Conservation (phyloP, 2,113 vertebrate species). For the Festucalex cinctus region DNA sequence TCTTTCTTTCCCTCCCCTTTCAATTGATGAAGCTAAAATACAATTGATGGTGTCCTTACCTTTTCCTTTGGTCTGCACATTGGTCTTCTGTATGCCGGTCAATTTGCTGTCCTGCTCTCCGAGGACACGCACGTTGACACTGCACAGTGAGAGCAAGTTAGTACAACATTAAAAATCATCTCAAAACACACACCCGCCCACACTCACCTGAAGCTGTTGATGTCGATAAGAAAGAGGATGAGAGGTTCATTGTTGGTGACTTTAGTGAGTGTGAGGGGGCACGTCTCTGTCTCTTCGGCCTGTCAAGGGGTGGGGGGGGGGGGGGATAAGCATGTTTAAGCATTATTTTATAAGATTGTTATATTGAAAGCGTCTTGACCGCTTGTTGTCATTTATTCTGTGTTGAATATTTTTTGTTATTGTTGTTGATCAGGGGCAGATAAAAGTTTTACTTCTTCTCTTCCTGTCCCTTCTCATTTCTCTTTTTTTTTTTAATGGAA, state of each 20-base stretch:
- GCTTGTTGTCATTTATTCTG: too few species aligned
- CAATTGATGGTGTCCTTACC: conserved; percentile 29
- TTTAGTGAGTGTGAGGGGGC: conserved; percentile 52
- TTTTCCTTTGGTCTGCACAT: conserved; percentile 2
- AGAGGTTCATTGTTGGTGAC: conserved; percentile 55
- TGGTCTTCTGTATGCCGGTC: conserved; percentile 14
- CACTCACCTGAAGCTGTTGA: conserved; percentile 56
- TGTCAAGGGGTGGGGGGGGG: conserved; percentile 18
- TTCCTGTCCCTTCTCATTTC: too few species aligned
- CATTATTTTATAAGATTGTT: too few species aligned
- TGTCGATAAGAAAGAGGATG: conserved; percentile 73
- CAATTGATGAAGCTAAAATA: too few species aligned
- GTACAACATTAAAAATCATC: background rate
- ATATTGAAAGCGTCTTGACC: too few species aligned
- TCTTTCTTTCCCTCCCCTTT: too few species aligned
- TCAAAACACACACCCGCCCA: background rate
- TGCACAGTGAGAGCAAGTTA: conserved; percentile 30
- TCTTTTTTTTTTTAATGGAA: too few species aligned
- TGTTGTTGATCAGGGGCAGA: too few species aligned
- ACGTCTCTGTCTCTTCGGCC: conserved; percentile 60
- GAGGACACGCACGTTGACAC: conserved; percentile 59
- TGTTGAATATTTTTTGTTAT: too few species aligned
- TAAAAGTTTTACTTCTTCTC: too few species aligned
- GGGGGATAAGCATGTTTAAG: too few species aligned
- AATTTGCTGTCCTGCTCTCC: conserved; percentile 61